Base-by-base conservation (phyloP, 2,113 vertebrate species). In the Lipophrys pholis region DNA sequence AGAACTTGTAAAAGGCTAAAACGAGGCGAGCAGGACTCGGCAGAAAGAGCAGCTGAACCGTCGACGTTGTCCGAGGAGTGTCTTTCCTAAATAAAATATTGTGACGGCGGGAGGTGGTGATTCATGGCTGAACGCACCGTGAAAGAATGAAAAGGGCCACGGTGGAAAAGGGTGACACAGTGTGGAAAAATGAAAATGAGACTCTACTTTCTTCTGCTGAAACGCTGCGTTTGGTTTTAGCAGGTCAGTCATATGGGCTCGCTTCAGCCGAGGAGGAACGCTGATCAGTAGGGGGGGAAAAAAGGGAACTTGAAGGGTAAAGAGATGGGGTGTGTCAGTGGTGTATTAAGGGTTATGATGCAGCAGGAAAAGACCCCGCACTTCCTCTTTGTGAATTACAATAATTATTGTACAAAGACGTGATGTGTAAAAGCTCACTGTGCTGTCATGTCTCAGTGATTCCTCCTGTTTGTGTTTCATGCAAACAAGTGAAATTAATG, bases 91-190 rank as follows among this genome's bases (percentile, higher is more conserved):
- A 83, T 70, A 45, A 59, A 53, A 52, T 11, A 52, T 64, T 55
- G 56, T 77, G 54, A 66, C 1, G 30, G 42, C 59, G 17, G 35
- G 53, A 81, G 39, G 55, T 53, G 66, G 40, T 85, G 85, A 88
- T 84, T 87, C 82, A 86, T 1, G 53, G 60, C 76, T 87, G 87
- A 92, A 84, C 66, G 41, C 76, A 73, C 6, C 8, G 39, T 70
- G 57, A 62, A 88, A 76, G 80, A 85, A 87, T 84, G 83, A 78
- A 65, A 61, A 17, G 55, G 45, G 12, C 10, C 8, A 57, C 69
- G 11, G 60, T 55, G 62, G 86, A 74, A 87, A 88, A 70, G 2
- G 48, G 64, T 86, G 84, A 87, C 78, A 74, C 40, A 45, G 17
- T n/a, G 21, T 71, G 76, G 75, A 69, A 89, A 87, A 45, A 60